Percentiles rank a stretch among this genome's conserved stretches.
phyloP scores from a whole-genome alignment of 2,113 vertebrate species.

The Formicarius rufipectus region DNA sequence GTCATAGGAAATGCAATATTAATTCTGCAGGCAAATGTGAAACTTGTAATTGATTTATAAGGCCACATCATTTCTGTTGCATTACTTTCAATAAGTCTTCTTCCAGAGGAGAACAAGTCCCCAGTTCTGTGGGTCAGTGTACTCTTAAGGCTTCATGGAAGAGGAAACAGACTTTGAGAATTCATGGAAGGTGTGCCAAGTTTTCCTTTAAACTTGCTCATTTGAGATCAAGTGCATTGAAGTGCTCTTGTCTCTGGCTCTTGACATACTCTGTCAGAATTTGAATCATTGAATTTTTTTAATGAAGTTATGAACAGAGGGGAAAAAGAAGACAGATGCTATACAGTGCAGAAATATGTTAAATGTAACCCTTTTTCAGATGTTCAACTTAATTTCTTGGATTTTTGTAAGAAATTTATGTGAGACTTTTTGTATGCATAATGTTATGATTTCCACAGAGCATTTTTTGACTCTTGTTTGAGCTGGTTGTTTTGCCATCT shows the following conservation, averaged over 20 bases:
- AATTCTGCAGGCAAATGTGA: not conserved
- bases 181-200: not conserved
- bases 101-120: not conserved
- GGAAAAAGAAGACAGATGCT: rapidly evolving
- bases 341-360: not conserved
- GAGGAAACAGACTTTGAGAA: not conserved
- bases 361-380: not conserved
- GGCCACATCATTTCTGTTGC: not conserved
- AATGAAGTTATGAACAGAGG: not conserved
- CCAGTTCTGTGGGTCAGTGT: not conserved
- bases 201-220: not conserved
- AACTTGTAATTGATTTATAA: not conserved
- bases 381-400: not conserved
- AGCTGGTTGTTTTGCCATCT: not conserved
- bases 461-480: not conserved
- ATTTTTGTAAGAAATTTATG: not conserved
- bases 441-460: not conserved
- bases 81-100: not conserved
- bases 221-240: not conserved
- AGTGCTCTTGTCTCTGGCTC: not conserved
- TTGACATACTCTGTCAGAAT: not conserved
- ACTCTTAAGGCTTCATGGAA: not conserved
- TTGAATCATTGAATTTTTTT: not conserved
- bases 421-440: not conserved
- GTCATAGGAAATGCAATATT: not conserved